Conservation (phyloP, 2,797 vertebrate genomes). For the Vireo griseus region DNA sequence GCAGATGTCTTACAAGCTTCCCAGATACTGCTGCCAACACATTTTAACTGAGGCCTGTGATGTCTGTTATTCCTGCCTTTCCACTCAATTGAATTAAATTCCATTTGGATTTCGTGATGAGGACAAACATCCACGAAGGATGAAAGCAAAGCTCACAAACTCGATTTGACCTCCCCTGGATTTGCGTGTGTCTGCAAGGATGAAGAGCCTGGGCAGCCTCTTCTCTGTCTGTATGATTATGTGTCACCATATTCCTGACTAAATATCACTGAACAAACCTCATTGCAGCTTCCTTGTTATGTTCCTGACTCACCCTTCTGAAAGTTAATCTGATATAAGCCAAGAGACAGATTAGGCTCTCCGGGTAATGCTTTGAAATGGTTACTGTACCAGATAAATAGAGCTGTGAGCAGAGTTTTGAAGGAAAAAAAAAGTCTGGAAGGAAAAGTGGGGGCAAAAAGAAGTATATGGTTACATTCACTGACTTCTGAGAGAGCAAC, state of each 20-base stretch:
- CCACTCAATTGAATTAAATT: neutral
- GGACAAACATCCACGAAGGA: neutral
- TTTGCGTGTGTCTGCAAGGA: neutral
- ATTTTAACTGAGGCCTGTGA: neutral
- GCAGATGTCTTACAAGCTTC: neutral
- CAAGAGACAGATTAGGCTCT: neutral
- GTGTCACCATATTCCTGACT: neutral
- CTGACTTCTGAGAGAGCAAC: neutral
- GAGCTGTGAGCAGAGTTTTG: neutral
- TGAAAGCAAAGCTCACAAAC: neutral
- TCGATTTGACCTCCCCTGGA: neutral
- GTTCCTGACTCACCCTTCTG: neutral
- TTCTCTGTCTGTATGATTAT: neutral
- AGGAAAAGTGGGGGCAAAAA: fast-evolving
- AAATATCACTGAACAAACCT: neutral
- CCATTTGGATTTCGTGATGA: neutral
- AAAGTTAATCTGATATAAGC: neutral
- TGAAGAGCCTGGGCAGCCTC: neutral
- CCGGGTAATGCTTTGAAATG: neutral
- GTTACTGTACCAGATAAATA: neutral
- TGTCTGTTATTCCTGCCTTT: neutral
- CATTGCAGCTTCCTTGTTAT: neutral
- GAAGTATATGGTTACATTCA: neutral
- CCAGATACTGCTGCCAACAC: neutral
- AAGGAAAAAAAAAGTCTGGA: neutral